Evolutionary conservation across 2,797 vertebrate species (phyloP).

Genomic region (Clarias laeviceps): DNA sequence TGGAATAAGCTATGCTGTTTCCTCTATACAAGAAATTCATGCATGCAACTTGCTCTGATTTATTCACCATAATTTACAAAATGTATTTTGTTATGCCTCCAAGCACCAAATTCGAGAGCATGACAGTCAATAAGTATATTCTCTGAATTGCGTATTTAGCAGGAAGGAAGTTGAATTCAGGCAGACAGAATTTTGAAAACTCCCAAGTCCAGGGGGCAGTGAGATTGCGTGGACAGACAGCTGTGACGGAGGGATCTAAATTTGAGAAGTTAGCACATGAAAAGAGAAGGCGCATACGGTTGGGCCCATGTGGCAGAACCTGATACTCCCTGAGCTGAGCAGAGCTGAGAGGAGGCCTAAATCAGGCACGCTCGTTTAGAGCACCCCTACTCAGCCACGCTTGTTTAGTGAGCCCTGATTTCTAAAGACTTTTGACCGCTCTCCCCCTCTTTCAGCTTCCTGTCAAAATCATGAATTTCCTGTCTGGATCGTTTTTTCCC

Average conservation of each 20-base stretch:
- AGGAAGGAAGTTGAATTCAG: constrained; percentile 27
- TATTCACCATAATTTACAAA: constrained; percentile 17
- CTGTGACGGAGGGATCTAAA: constrained; percentile 42
- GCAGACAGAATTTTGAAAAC: constrained; percentile 19
- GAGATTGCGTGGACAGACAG: constrained; percentile 13
- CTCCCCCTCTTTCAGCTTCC: constrained; percentile 41
- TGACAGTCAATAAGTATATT: constrained; percentile 28
- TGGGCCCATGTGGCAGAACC: constrained; percentile 47
- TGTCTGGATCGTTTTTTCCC: constrained; percentile 31
- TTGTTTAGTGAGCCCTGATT: constrained; percentile 47
- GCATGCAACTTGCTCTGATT: constrained; percentile 14
- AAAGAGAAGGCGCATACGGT: constrained; percentile 41
- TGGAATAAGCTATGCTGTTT: constrained; percentile 10
- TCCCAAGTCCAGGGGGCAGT: constrained; percentile 14
- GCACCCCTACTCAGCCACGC: constrained; percentile 32
- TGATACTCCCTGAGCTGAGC: constrained; percentile 41
- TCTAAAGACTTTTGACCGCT: constrained; percentile 46
- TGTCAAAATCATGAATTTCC: constrained; percentile 52
- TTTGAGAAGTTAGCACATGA: constrained; percentile 51
- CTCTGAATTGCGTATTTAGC: constrained; percentile 37
- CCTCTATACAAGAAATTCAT: constrained; percentile 1
- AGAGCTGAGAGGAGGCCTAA: constrained; percentile 28
- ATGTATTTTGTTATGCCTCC: constrained; percentile 11
- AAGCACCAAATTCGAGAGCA: constrained; percentile 19
- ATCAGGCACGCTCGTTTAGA: constrained; percentile 42